Conservation (phyloP, 2,888 invertebrate genomes). For the Marasmarcha lunaedactyla region DNA sequence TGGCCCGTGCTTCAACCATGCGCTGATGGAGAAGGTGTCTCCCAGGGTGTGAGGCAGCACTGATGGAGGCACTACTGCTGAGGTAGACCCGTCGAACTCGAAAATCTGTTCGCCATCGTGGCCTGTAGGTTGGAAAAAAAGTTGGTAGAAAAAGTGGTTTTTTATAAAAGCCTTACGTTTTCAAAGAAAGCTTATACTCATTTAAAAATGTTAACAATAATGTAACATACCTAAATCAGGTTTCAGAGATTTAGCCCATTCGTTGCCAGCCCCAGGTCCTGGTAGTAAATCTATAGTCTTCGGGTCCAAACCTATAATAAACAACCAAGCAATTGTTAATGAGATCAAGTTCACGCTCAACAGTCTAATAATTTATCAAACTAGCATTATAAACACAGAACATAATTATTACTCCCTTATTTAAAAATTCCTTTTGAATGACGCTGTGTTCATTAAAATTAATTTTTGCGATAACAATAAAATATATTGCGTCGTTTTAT, state of each 20-base stretch:
- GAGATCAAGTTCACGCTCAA: too few species aligned
- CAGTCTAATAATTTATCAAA: too few species aligned
- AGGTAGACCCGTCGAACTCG: constrained; percentile 92
- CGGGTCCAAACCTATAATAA: constrained; percentile 72
- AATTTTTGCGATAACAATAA: too few species aligned
- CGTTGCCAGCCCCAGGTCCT: constrained; percentile 79
- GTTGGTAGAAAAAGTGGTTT: neutral
- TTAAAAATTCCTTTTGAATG: too few species aligned
- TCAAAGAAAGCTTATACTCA: too few species aligned
- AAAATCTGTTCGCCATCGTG: constrained; percentile 91
- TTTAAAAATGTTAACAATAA: too few species aligned
- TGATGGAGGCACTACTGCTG: constrained; percentile 85
- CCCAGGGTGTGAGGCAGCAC: constrained; percentile 82
- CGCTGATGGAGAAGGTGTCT: constrained; percentile 88
- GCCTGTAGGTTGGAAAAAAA: constrained; percentile 35
- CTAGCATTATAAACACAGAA: too few species aligned
- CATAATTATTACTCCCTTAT: too few species aligned
- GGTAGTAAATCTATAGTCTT: constrained; percentile 90
- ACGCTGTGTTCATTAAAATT: too few species aligned
- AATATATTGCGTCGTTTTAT: too few species aligned
- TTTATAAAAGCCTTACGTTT: too few species aligned
- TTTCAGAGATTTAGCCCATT: constrained; percentile 85
- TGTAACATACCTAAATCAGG: constrained; percentile 82
- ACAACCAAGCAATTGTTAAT: constrained; percentile 1
- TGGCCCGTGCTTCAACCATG: constrained; percentile 94